Evolutionary conservation across 2,888 invertebrate species (phyloP).

Genomic region (Resseliella maxima): DNA sequence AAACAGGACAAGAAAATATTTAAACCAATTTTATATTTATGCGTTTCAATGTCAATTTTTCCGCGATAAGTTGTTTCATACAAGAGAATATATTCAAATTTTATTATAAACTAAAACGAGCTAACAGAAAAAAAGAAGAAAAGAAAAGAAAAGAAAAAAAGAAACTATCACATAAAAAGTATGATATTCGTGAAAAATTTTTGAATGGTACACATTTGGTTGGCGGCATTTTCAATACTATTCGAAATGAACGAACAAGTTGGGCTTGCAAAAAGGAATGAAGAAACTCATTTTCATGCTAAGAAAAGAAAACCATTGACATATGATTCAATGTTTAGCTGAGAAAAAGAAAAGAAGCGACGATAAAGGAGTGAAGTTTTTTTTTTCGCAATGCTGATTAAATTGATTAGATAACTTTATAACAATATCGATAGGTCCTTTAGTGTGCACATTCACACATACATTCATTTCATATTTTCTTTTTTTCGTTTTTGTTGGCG

Average conservation of each 20-base stretch:
- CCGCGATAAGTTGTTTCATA: background rate
- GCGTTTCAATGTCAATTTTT: slow-evolving; percentile 37
- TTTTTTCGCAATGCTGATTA: background rate
- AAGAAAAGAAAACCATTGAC: no score
- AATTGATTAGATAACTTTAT: slow-evolving; percentile 12
- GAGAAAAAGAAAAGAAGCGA: no score
- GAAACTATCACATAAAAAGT: background rate
- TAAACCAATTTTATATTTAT: slow-evolving; percentile 18
- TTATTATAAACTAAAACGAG: slow-evolving; percentile 1
- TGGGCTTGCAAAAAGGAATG: no score
- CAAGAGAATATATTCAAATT: background rate
- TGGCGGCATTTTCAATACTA: no score
- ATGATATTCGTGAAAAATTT: background rate
- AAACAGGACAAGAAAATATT: background rate
- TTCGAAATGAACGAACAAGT: no score
- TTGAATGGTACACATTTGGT: background rate
- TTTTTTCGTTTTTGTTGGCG: no score
- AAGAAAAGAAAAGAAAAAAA: background rate
- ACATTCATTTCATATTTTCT: background rate
- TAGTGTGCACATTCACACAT: background rate
- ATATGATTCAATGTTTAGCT: no score
- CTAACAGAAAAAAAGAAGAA: no score
- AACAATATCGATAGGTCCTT: background rate
- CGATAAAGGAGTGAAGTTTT: background rate
- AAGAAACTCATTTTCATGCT: background rate